phyloP scores from a whole-genome alignment of 2,113 vertebrate species.

The Hirundichthys speculiger region DNA sequence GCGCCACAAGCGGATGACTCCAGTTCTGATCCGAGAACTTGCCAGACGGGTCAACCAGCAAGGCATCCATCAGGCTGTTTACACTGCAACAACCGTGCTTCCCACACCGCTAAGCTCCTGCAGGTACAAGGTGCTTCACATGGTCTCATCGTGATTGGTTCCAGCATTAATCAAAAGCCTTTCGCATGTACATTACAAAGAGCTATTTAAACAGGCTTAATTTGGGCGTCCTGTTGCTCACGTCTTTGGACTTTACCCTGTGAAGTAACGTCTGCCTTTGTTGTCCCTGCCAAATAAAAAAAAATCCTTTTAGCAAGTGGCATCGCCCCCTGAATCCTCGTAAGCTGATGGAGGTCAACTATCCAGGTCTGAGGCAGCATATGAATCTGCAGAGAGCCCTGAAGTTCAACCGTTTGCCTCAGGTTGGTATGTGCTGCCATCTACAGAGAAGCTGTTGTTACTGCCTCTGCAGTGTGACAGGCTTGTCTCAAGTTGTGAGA shows the following conservation, averaged over 20 bases:
- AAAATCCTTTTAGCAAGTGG: conserved; percentile 84
- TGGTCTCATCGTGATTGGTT: neutral
- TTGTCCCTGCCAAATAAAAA: neutral
- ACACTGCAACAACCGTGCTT: conserved; percentile 87
- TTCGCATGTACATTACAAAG: too few relatives aligned
- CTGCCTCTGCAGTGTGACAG: neutral
- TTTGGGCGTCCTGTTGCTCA: neutral
- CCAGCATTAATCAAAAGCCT: neutral
- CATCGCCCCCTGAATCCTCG: conserved; percentile 91
- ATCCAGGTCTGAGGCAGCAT: conserved; percentile 88
- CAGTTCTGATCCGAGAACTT: conserved; percentile 94
- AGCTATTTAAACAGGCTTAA: too few relatives aligned
- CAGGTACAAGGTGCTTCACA: conserved; percentile 79
- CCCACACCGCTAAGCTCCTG: conserved; percentile 92
- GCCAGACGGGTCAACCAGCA: conserved; percentile 89
- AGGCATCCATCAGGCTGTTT: conserved; percentile 91
- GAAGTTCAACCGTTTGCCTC: conserved; percentile 91
- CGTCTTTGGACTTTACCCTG: neutral
- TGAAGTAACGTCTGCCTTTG: neutral
- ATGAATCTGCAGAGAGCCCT: conserved; percentile 92
- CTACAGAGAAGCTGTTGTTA: conserved; percentile 7
- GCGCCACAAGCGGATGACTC: conserved; percentile 92
- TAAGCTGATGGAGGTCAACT: conserved; percentile 92
- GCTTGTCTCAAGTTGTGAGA: neutral
- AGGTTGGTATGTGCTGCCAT: conserved; percentile 82